Conservation (phyloP, 2,113 vertebrate species). For the Notothenia rossii region DNA sequence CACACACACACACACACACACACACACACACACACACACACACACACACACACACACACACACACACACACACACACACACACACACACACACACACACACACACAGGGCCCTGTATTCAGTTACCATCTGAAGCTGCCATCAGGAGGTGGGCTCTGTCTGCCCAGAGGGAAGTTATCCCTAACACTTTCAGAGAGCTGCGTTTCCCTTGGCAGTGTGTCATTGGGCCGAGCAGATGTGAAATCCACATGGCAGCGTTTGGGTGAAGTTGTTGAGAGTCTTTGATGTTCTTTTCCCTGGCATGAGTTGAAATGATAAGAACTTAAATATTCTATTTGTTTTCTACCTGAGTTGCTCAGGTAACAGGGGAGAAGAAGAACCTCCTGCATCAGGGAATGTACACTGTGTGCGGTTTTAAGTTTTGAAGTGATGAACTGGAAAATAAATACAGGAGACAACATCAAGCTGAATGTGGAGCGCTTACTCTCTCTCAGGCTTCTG, state of each 20-base stretch:
- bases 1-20: conserved; percentile 5
- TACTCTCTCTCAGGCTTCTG: conserved; percentile 12
- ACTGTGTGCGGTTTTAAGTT: conserved; percentile 9
- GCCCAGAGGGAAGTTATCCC: conserved; percentile 11
- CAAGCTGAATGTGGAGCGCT: background rate
- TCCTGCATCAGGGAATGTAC: background rate
- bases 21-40: background rate
- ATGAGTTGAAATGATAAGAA: conserved; percentile 59
- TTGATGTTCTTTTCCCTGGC: conserved; percentile 70
- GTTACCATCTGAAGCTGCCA: conserved; percentile 34
- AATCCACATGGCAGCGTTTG: conserved; percentile 54
- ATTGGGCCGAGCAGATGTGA: conserved; percentile 63
- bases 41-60: conserved; percentile 11
- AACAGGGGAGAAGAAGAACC: conserved; percentile 30
- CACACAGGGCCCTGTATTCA: background rate
- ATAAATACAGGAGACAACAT: background rate
- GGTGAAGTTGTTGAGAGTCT: conserved; percentile 37
- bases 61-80: background rate
- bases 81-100: too few relatives aligned
- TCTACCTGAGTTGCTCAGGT: conserved; percentile 24
- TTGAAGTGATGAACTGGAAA: conserved; percentile 17
- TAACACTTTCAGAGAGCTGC: background rate
- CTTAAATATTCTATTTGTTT: conserved; percentile 67
- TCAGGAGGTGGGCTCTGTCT: conserved; percentile 24
- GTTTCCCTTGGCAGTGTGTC: conserved; percentile 33